phyloP scores from a whole-genome alignment of 2,797 vertebrate species.

The Gouania willdenowi region DNA sequence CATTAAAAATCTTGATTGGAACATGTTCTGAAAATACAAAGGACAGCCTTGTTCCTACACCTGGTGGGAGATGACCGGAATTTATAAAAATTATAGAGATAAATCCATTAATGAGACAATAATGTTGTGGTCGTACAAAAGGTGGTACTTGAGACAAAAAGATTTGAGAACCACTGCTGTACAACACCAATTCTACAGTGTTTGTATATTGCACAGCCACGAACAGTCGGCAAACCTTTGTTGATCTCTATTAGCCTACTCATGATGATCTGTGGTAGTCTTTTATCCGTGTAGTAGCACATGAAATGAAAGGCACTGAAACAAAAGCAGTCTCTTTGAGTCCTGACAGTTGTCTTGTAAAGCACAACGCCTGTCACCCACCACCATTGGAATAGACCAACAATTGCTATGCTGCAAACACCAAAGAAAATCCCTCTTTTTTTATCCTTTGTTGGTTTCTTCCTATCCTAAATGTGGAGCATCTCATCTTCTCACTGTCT shows the following conservation, averaged over 20 bases:
- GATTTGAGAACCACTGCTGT: too few relatives aligned
- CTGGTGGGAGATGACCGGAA: too few relatives aligned
- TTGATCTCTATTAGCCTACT: slow-evolving; percentile 27
- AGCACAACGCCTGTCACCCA: slow-evolving; percentile 10
- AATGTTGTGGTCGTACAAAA: too few relatives aligned
- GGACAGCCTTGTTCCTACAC: too few relatives aligned
- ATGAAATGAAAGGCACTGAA: not conserved
- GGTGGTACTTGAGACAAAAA: too few relatives aligned
- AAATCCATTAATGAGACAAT: too few relatives aligned
- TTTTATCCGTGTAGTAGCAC: slow-evolving; percentile 14
- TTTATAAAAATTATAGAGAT: too few relatives aligned
- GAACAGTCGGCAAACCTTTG: too few relatives aligned
- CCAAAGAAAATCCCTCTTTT: slow-evolving; percentile 1
- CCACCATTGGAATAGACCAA: not conserved
- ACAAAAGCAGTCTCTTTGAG: not conserved
- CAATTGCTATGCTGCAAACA: not conserved
- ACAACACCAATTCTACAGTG: too few relatives aligned
- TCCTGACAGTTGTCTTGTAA: slow-evolving; percentile 20
- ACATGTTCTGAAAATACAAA: too few relatives aligned
- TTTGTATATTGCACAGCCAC: too few relatives aligned
- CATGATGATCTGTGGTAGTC: slow-evolving; percentile 10
- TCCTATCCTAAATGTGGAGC: slow-evolving; percentile 31
- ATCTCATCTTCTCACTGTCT: slow-evolving; percentile 45
- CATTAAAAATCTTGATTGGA: too few relatives aligned
- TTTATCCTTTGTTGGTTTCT: slow-evolving; percentile 27